Evolutionary conservation across 1,140 invertebrate species (phyloP).

Genomic region (Andrena cerasifolii): DNA sequence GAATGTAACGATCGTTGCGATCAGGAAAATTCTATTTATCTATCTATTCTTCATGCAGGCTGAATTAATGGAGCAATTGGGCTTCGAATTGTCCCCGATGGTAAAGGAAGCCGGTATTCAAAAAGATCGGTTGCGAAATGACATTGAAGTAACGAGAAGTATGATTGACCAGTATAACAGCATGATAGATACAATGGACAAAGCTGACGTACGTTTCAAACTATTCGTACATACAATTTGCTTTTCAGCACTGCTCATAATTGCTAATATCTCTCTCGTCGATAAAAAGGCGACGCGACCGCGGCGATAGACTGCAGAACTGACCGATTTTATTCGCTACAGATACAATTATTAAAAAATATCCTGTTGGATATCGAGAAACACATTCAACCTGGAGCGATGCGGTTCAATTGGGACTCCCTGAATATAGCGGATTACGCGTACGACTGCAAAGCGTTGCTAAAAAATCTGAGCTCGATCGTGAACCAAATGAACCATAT

Average conservation of each 20-base stretch:
- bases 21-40: neutral
- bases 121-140: constrained; percentile 85
- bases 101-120: constrained; percentile 88
- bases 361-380: constrained; percentile 89
- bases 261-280: neutral
- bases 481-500: constrained; percentile 90
- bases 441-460: constrained; percentile 81
- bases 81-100: constrained; percentile 87
- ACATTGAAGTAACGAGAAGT: constrained; percentile 84
- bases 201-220: constrained; percentile 83
- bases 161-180: constrained; percentile 86
- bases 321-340: constrained; percentile 33
- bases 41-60: constrained; percentile 73
- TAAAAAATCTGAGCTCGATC: constrained; percentile 85
- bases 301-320: too few relatives aligned
- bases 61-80: constrained; percentile 88
- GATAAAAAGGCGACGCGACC: too few relatives aligned
- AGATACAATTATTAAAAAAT: constrained; percentile 86
- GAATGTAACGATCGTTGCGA: too few relatives aligned
- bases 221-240: neutral
- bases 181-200: constrained; percentile 84
- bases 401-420: constrained; percentile 92
- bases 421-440: constrained; percentile 90
- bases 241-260: too few relatives aligned
- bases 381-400: constrained; percentile 90